phyloP scores from a whole-genome alignment of 2,797 vertebrate genomes.

The Sebastes itinus region DNA sequence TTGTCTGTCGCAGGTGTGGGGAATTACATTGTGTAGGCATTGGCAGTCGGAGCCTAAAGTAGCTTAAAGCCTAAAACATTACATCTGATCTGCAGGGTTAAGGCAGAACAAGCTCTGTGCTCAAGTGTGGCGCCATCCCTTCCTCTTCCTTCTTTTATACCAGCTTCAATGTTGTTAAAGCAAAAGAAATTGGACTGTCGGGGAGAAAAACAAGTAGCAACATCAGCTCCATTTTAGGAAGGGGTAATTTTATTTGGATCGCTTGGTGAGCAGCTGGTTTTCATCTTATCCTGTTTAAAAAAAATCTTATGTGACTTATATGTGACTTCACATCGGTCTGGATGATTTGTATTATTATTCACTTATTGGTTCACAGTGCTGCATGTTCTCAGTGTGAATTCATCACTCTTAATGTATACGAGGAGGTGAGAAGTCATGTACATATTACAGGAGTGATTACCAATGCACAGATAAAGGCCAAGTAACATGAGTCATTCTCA shows the following conservation, averaged over 20 bases:
- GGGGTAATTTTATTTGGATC: constrained; percentile 26
- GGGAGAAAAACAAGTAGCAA: constrained; percentile 6
- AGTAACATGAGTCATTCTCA: constrained; percentile 37
- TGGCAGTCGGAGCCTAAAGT: constrained; percentile 58
- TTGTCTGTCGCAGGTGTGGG: constrained; percentile 22
- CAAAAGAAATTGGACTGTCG: constrained; percentile 42
- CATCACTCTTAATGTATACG: constrained; percentile 21
- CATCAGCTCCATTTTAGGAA: constrained; percentile 23
- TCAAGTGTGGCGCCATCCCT: constrained; percentile 35
- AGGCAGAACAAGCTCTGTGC: constrained; percentile 59
- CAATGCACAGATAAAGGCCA: constrained; percentile 38
- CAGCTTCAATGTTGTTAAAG: constrained; percentile 35
- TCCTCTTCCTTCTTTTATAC: constrained; percentile 22
- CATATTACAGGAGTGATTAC: constrained; percentile 29
- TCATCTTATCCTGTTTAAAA: neutral
- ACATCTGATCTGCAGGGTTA: constrained; percentile 68
- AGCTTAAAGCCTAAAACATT: constrained; percentile 67
- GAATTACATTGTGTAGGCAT: constrained; percentile 54
- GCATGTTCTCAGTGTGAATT: constrained; percentile 10
- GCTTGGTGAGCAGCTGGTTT: neutral
- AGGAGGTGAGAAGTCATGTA: constrained; percentile 43
- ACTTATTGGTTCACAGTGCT: neutral
- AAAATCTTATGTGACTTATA: neutral
- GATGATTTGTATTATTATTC: constrained; percentile 13
- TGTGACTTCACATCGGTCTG: constrained; percentile 15